Evolutionary conservation across 2,113 vertebrate species (phyloP).

Genomic region (Xiphophorus couchianus): DNA sequence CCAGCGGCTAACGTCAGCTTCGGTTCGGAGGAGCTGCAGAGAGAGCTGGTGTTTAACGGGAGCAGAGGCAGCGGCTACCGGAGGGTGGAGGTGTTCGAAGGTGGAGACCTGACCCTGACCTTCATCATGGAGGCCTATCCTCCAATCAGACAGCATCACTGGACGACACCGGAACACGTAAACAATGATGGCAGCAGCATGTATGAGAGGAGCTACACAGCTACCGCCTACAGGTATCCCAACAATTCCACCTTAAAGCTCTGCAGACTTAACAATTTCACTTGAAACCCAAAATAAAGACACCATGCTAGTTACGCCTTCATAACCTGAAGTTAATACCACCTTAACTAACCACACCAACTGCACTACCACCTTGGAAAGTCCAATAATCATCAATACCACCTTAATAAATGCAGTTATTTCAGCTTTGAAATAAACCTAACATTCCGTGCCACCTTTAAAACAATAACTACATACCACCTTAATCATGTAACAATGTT

Average conservation of each 20-base stretch:
- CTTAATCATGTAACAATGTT: neutral
- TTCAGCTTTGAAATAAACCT: neutral
- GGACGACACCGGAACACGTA: slow-evolving; percentile 62
- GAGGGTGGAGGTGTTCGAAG: slow-evolving; percentile 73
- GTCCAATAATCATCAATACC: no score
- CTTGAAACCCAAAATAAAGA: neutral
- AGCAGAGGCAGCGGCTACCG: neutral
- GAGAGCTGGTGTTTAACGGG: slow-evolving; percentile 1
- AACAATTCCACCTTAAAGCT: neutral
- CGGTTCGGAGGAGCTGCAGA: no score
- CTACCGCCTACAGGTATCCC: slow-evolving; percentile 57
- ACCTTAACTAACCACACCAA: no score
- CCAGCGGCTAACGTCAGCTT: slow-evolving; percentile 13
- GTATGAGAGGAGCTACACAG: slow-evolving; percentile 26
- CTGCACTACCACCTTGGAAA: no score
- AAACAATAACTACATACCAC: neutral
- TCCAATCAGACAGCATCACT: slow-evolving; percentile 65
- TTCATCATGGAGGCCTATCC: slow-evolving; percentile 86
- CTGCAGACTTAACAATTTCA: neutral
- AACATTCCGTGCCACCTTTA: neutral
- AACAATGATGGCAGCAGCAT: slow-evolving; percentile 17
- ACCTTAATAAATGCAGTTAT: no score
- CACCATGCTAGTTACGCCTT: neutral
- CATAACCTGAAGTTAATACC: neutral
- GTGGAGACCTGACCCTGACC: slow-evolving; percentile 73